These are phyloP conservation scores for Nymphalis polychloros DNA, from an alignment of 2,888 invertebrate genomes.

Conservation along the genomic window DNA sequence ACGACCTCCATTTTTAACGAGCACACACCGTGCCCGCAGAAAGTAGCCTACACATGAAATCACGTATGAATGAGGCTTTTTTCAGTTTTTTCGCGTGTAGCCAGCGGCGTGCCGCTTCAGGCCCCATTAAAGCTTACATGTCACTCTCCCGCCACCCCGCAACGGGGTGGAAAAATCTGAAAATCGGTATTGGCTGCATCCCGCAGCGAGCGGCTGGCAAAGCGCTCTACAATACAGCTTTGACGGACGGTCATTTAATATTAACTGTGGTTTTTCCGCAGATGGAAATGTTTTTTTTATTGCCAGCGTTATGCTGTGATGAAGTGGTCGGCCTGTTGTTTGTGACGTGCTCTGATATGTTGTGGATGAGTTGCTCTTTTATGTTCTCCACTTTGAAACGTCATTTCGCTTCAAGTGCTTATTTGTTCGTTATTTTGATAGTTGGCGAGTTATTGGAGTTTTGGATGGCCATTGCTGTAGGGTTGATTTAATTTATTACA, in stretches of 20 bases:
- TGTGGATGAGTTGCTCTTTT: conserved; percentile 73
- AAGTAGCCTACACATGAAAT: conserved; percentile 81
- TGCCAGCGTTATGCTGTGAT: conserved; percentile 73
- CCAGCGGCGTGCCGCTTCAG: conserved; percentile 70
- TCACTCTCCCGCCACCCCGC: conserved; percentile 65
- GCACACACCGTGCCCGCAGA: conserved; percentile 74
- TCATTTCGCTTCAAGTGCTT: conserved; percentile 61
- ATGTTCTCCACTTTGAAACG: conserved; percentile 62
- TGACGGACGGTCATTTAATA: conserved; percentile 82
- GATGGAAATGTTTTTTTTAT: conserved; percentile 80
- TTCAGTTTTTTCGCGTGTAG: conserved; percentile 78
- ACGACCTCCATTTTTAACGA: conserved; percentile 79
- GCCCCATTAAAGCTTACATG: conserved; percentile 81
- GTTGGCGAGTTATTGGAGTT: conserved; percentile 32
- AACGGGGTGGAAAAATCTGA: conserved; percentile 68
- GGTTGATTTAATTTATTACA: conserved; percentile 41
- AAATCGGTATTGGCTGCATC: conserved; percentile 77
- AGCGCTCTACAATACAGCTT: conserved; percentile 76
- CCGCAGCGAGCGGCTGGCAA: conserved; percentile 64
- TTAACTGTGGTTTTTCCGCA: conserved; percentile 81
- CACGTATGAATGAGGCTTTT: conserved; percentile 81
- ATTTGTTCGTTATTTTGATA: conserved; percentile 42
- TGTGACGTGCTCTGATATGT: conserved; percentile 75
- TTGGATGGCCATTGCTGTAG: conserved; percentile 29
- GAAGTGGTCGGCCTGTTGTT: conserved; percentile 76